Conservation (phyloP, 30 jellyfish, hydroid and myxozoan genomes). For the Phacellophora camtschatica region DNA sequence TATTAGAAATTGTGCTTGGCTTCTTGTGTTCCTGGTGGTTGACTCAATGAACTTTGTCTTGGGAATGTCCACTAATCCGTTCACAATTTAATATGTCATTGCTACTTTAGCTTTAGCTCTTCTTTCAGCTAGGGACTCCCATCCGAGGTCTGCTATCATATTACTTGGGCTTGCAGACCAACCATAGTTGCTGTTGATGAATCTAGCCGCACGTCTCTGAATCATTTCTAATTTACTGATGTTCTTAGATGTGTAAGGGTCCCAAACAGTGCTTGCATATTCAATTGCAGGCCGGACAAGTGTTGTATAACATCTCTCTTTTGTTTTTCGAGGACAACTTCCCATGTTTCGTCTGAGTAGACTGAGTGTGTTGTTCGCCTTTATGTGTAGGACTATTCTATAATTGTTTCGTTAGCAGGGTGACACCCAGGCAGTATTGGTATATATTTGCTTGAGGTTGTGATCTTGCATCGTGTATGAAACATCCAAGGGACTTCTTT, state of each 20-base stretch:
- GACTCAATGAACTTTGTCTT: slow-evolving; percentile 14
- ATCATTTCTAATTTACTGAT: slow-evolving; percentile 12
- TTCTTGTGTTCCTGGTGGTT: background rate
- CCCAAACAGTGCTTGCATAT: slow-evolving; percentile 43
- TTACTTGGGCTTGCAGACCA: slow-evolving; percentile 24
- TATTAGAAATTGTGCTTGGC: slow-evolving; percentile 25
- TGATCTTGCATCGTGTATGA: too few relatives aligned
- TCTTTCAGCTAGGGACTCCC: slow-evolving; percentile 43
- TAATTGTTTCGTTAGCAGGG: background rate
- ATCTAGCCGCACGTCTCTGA: slow-evolving; percentile 48
- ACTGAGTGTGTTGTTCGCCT: slow-evolving; percentile 5
- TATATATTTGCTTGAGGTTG: background rate
- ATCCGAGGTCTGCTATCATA: slow-evolving; percentile 45
- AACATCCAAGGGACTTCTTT: too few relatives aligned
- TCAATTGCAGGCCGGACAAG: slow-evolving; percentile 37
- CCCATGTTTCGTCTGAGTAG: slow-evolving; percentile 42
- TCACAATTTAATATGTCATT: slow-evolving; percentile 16
- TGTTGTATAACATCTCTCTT: slow-evolving; percentile 35
- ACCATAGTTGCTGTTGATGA: slow-evolving; percentile 13
- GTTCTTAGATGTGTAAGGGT: slow-evolving; percentile 27
- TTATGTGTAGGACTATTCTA: background rate
- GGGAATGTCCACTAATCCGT: slow-evolving; percentile 13
- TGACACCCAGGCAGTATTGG: slow-evolving; percentile 32
- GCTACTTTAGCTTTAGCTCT: slow-evolving; percentile 31
- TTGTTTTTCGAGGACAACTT: slow-evolving; percentile 6